Conservation (phyloP, 2,113 vertebrate genomes). For the Ophthalmolycus amberensis region DNA sequence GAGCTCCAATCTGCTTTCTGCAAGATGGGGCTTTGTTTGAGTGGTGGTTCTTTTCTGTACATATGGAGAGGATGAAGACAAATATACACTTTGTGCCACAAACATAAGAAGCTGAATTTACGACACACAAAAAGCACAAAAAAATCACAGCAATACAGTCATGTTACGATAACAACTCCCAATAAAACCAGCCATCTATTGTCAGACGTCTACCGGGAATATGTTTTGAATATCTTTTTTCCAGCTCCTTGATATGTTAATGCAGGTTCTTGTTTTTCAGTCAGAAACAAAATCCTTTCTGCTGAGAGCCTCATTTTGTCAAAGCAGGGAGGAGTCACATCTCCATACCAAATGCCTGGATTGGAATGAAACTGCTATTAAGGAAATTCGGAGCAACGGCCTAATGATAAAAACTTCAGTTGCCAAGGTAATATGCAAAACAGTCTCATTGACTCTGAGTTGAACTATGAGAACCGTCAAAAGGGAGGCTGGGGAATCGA, state of each 20-base stretch:
- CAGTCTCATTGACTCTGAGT: constrained; percentile 67
- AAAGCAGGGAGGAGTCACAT: constrained; percentile 77
- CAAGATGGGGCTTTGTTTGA: constrained; percentile 22
- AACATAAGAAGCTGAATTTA: constrained; percentile 14
- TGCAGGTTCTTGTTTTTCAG: constrained; percentile 68
- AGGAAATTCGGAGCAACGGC: constrained; percentile 70
- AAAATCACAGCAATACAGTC: constrained; percentile 38
- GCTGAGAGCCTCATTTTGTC: constrained; percentile 72
- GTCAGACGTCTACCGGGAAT: constrained; percentile 66
- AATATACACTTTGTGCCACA: constrained; percentile 9
- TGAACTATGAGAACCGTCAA: constrained; percentile 73
- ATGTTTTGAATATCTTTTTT: constrained; percentile 67
- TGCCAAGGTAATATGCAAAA: constrained; percentile 81
- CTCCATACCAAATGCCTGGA: constrained; percentile 78
- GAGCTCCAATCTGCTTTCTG: constrained; percentile 11
- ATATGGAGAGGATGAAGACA: constrained; percentile 24
- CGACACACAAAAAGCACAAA: constrained; percentile 1
- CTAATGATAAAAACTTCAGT: constrained; percentile 79
- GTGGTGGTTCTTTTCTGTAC: neutral
- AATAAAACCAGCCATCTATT: constrained; percentile 53
- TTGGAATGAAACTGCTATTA: constrained; percentile 78
- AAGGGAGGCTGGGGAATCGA: constrained; percentile 49
- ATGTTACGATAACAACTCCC: constrained; percentile 13
- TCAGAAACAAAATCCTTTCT: constrained; percentile 75
- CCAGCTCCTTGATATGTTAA: constrained; percentile 78